These are phyloP conservation scores for Hippopotamus amphibius DNA, from an alignment of 2,113 vertebrate genomes.

Conservation along the genomic window DNA sequence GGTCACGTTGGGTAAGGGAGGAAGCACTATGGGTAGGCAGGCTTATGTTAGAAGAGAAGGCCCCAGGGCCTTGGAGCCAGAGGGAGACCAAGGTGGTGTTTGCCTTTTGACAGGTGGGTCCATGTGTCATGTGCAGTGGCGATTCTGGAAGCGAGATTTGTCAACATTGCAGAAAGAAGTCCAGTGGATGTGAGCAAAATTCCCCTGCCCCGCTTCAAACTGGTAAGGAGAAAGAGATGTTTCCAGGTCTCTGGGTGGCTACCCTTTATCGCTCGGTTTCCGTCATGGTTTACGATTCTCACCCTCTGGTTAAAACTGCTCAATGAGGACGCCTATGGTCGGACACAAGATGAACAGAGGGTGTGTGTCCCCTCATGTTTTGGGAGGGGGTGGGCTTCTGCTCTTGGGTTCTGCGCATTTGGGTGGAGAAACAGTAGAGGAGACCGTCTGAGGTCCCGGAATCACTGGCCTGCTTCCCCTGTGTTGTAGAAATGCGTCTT, in stretches of 20 bases:
- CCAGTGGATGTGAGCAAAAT: conserved; percentile 97
- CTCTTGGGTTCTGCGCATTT: background rate
- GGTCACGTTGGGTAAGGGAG: background rate
- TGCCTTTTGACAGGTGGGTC: conserved; percentile 92
- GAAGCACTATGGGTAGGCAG: background rate
- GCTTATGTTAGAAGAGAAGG: background rate
- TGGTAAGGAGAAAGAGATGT: conserved; percentile 88
- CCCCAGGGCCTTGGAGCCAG: background rate
- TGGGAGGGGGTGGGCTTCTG: background rate
- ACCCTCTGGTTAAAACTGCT: background rate
- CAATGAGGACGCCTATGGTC: background rate
- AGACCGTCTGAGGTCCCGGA: background rate
- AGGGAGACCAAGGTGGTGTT: background rate
- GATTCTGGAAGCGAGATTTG: conserved; percentile 97
- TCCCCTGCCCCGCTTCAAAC: conserved; percentile 94
- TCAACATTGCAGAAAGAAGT: conserved; percentile 94
- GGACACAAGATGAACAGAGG: background rate
- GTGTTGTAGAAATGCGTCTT: conserved; percentile 95
- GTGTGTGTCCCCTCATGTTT: background rate
- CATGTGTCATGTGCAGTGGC: conserved; percentile 98
- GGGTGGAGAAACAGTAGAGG: background rate
- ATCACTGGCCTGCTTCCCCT: background rate
- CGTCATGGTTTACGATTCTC: background rate
- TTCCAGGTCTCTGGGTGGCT: background rate
- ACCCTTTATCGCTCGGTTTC: background rate